Conservation (phyloP, 2,888 invertebrate genomes). For the Gari tellinella region DNA sequence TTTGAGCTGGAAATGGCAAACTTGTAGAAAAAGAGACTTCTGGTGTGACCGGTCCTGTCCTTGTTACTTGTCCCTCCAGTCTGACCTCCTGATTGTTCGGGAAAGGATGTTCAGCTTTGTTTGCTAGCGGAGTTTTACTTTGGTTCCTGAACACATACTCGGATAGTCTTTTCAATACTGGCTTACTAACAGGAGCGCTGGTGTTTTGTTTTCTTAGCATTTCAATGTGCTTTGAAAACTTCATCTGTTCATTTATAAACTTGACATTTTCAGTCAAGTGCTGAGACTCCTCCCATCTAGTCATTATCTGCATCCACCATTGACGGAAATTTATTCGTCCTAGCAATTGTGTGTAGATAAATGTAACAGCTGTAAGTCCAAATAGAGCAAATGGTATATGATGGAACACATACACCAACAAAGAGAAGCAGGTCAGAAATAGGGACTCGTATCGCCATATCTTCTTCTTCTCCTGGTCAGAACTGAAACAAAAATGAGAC, state of each 20-base stretch:
- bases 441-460: conserved; percentile 80
- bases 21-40: conserved; percentile 11
- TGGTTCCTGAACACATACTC: conserved; percentile 37
- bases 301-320: conserved; percentile 66
- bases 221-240: conserved; percentile 27
- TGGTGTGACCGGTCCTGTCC: background rate
- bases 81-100: background rate
- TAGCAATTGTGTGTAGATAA: conserved; percentile 75
- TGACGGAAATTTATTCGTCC: conserved; percentile 68
- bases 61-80: background rate
- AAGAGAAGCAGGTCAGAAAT: conserved; percentile 62
- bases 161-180: conserved; percentile 36
- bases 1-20: no score
- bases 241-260: conserved; percentile 42
- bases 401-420: conserved; percentile 73
- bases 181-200: conserved; percentile 43
- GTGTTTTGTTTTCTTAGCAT: conserved; percentile 26
- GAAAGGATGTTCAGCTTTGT: background rate
- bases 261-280: conserved; percentile 80
- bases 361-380: conserved; percentile 69
- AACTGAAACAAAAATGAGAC: conserved; percentile 64
- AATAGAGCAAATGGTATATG: conserved; percentile 77
- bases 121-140: background rate
- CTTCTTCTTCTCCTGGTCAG: conserved; percentile 73
- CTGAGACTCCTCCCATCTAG: conserved; percentile 81